phyloP scores from a whole-genome alignment of 2,113 vertebrate genomes.

The Addax nasomaculatus region DNA sequence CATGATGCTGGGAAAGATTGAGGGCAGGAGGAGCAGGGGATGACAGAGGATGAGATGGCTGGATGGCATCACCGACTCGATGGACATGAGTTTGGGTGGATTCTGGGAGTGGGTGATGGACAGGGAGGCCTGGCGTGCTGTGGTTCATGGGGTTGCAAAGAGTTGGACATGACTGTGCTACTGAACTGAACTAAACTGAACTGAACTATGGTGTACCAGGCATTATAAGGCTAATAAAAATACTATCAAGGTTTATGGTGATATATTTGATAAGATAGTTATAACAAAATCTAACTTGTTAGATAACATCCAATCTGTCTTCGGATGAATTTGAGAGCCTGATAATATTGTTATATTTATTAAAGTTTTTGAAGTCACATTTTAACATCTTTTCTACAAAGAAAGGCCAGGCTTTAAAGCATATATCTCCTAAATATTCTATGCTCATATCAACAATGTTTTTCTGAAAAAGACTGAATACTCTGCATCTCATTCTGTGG shows the following conservation, averaged over 20 bases:
- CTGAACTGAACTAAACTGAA: background rate
- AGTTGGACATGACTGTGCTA: fast-evolving
- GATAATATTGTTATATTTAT: background rate
- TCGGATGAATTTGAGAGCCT: background rate
- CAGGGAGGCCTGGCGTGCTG: fast-evolving
- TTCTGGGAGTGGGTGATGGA: background rate
- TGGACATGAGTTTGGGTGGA: background rate
- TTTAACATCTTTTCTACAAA: background rate
- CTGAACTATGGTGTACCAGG: background rate
- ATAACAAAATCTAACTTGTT: background rate
- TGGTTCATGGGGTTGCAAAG: background rate
- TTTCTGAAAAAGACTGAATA: background rate
- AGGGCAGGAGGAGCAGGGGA: background rate
- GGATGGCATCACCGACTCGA: fast-evolving
- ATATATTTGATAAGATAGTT: background rate
- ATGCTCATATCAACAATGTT: background rate
- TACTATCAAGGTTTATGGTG: background rate
- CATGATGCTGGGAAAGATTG: background rate
- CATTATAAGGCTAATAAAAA: background rate
- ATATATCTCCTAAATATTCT: background rate
- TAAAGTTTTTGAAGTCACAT: background rate
- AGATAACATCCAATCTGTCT: background rate
- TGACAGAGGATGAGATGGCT: background rate
- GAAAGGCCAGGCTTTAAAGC: background rate
- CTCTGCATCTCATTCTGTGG: background rate